Conservation (phyloP, 2,888 invertebrate genomes). For the Gortyna flavago region DNA sequence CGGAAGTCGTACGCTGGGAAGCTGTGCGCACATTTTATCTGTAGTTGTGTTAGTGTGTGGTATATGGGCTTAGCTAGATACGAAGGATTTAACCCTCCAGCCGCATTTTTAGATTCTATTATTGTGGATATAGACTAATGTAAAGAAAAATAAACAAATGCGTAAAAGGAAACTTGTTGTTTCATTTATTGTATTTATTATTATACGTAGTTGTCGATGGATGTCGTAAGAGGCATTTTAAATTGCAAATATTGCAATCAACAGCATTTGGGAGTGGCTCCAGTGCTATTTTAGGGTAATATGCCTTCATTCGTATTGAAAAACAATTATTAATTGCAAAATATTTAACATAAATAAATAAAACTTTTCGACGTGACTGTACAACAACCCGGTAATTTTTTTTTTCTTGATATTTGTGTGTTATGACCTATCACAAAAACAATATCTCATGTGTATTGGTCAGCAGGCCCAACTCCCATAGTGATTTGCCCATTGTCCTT, state of each 20-base stretch:
- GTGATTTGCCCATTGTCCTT: too few species aligned
- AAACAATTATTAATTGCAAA: conserved; percentile 23
- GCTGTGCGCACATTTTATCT: too few species aligned
- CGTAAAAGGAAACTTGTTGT: conserved; percentile 10
- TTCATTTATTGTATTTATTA: too few species aligned
- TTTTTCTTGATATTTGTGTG: too few species aligned
- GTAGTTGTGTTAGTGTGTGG: too few species aligned
- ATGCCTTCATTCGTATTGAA: conserved; percentile 23
- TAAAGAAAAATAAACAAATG: conserved; percentile 29
- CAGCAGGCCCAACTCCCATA: not conserved
- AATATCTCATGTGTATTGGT: conserved; percentile 41
- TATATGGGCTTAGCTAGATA: conserved; percentile 17
- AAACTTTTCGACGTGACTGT: conserved; percentile 1
- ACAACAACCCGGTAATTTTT: too few species aligned
- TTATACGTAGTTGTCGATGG: conserved; percentile 7
- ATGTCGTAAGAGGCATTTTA: conserved; percentile 25
- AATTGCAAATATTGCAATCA: conserved; percentile 29
- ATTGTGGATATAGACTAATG: conserved; percentile 15
- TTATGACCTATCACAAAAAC: not conserved
- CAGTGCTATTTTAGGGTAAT: conserved; percentile 30
- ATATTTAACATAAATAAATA: conserved; percentile 33
- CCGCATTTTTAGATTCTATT: conserved; percentile 34
- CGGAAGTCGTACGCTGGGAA: too few species aligned
- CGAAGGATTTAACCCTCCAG: conserved; percentile 36
- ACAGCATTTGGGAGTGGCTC: conserved; percentile 1